These are phyloP conservation scores for Hippocampus kuda DNA, from an alignment of 2,797 vertebrate species.

Conservation along the genomic window DNA sequence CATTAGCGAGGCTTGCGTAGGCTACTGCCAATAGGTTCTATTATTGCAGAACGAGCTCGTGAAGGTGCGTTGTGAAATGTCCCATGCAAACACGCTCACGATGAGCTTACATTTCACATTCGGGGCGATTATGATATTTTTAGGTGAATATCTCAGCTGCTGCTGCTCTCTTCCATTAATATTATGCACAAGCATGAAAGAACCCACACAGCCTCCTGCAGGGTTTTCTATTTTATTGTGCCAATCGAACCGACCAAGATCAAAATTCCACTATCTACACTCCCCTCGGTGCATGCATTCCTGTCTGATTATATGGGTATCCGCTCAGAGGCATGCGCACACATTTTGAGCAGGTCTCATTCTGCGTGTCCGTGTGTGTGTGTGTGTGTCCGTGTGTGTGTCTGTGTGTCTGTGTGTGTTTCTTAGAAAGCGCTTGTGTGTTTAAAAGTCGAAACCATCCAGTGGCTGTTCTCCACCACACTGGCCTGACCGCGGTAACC, in stretches of 20 bases:
- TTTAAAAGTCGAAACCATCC: constrained; percentile 49
- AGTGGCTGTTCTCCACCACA: constrained; percentile 50
- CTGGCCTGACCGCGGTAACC: constrained; percentile 57
- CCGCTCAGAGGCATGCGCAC: constrained; percentile 13
- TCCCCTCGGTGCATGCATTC: constrained; percentile 36
- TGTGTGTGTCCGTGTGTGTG: background rate
- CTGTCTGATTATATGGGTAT: constrained; percentile 41
- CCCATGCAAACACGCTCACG: constrained; percentile 20
- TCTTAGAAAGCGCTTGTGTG: constrained; percentile 27
- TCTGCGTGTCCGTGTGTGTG: background rate
- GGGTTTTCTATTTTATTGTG: constrained; percentile 42
- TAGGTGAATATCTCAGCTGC: constrained; percentile 28
- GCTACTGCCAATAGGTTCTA: constrained; percentile 49
- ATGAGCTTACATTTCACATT: constrained; percentile 26
- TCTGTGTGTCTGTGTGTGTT: background rate
- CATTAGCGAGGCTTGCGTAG: constrained; percentile 60
- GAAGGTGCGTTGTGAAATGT: constrained; percentile 41
- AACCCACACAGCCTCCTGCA: constrained; percentile 16
- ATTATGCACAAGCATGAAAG: constrained; percentile 19
- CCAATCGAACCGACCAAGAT: constrained; percentile 40
- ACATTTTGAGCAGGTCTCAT: constrained; percentile 31
- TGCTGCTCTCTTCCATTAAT: constrained; percentile 33
- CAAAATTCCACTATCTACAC: constrained; percentile 26
- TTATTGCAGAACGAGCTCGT: constrained; percentile 38
- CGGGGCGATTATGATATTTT: constrained; percentile 33